Conservation (phyloP, 2,797 vertebrate genomes). For the Nyctibius grandis region DNA sequence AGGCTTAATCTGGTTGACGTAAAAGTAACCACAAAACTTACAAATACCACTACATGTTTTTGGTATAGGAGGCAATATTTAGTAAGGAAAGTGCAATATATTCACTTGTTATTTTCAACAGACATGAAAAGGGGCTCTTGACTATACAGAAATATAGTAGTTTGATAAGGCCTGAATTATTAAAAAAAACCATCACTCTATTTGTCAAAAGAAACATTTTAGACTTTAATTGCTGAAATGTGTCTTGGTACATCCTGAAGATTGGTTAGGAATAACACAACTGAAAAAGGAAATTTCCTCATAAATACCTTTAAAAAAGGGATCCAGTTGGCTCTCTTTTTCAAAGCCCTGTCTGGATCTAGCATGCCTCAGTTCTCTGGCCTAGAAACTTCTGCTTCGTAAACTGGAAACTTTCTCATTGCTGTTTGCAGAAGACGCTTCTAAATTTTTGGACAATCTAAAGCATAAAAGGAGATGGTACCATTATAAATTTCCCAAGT, state of each 20-base stretch:
- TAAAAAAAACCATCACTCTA: not conserved
- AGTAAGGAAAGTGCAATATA: not conserved
- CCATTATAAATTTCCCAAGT: not conserved
- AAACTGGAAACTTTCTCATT: slow-evolving; percentile 75
- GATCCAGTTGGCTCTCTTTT: slow-evolving; percentile 76
- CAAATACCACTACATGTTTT: not conserved
- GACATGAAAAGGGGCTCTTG: not conserved
- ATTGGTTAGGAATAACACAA: not conserved
- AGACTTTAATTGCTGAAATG: not conserved
- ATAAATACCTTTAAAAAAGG: slow-evolving; percentile 73
- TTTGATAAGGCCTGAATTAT: not conserved
- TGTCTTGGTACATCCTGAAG: not conserved
- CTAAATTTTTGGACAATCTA: slow-evolving; percentile 75
- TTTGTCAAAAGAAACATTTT: not conserved
- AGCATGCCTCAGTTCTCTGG: slow-evolving; percentile 58
- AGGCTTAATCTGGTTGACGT: slow-evolving; percentile 73
- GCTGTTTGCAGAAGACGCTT: slow-evolving; percentile 72
- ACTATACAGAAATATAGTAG: not conserved
- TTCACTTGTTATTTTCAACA: not conserved
- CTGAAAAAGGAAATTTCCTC: not conserved
- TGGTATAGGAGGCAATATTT: not conserved
- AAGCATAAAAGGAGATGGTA: not conserved
- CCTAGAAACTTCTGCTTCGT: slow-evolving; percentile 51
- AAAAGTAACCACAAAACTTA: not conserved
- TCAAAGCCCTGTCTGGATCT: slow-evolving; percentile 60